These are phyloP conservation scores for Acromyrmex echinatior DNA, from an alignment of 1,140 invertebrate species.

Conservation along the genomic window DNA sequence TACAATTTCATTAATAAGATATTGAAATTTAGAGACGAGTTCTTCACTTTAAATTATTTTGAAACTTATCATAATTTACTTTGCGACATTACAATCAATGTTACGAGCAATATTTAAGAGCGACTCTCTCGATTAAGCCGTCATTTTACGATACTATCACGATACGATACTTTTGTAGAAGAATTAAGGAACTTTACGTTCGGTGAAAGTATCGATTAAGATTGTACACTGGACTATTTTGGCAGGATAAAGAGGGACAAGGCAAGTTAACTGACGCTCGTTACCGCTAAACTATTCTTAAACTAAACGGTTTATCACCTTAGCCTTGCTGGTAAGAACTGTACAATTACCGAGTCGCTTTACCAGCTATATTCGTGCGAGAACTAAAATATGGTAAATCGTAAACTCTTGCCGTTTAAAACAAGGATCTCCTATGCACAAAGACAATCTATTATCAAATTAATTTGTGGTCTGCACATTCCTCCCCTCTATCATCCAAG, in stretches of 20 bases:
- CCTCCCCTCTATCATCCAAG: neutral
- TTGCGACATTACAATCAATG: constrained; percentile 23
- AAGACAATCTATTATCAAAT: constrained; percentile 67
- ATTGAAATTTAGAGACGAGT: constrained; percentile 4
- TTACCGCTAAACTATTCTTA: constrained; percentile 66
- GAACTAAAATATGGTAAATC: constrained; percentile 69
- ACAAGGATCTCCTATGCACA: constrained; percentile 51
- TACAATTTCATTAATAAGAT: neutral
- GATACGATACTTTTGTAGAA: neutral
- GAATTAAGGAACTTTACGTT: constrained; percentile 42
- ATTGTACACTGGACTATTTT: constrained; percentile 57
- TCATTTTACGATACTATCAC: constrained; percentile 42
- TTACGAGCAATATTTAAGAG: constrained; percentile 35
- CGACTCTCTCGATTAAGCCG: constrained; percentile 38
- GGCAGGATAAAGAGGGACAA: constrained; percentile 63
- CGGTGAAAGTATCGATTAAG: constrained; percentile 41
- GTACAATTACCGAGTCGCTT: constrained; percentile 56
- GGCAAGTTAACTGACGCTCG: constrained; percentile 57
- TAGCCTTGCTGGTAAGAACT: constrained; percentile 42
- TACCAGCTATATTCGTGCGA: constrained; percentile 49
- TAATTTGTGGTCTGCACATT: constrained; percentile 59
- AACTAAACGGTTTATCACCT: constrained; percentile 65
- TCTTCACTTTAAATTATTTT: neutral
- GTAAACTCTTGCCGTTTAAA: constrained; percentile 69
- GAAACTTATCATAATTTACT: constrained; percentile 20